These are phyloP conservation scores for Drosophila punjabiensis DNA, from an alignment of 1,140 invertebrate species.

Conservation along the genomic window DNA sequence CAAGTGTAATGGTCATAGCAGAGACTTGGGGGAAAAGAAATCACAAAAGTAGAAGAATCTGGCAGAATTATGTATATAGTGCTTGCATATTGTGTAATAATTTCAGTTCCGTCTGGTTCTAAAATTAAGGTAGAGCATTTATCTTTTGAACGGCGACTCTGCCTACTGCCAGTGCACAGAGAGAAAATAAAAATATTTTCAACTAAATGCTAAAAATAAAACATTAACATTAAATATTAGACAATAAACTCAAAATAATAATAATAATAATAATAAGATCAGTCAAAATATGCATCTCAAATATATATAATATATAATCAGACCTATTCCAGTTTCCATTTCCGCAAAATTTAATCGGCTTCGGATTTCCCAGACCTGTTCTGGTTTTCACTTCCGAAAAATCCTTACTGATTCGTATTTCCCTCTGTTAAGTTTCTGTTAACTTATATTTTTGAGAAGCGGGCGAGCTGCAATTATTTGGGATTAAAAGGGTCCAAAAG, in stretches of 20 bases:
- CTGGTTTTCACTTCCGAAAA: too few species aligned
- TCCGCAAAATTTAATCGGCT: too few species aligned
- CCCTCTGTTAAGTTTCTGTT: too few species aligned
- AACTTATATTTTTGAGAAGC: too few species aligned
- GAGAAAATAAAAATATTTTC: neutral
- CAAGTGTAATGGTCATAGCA: constrained; percentile 29
- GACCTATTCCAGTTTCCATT: too few species aligned
- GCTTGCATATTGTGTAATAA: constrained; percentile 70
- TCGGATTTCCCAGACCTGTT: too few species aligned
- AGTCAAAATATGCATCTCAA: too few species aligned
- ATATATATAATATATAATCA: too few species aligned
- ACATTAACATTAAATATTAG: neutral
- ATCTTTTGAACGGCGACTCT: constrained; percentile 1
- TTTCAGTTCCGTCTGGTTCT: constrained; percentile 60
- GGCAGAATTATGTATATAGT: constrained; percentile 47
- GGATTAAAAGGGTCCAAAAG: too few species aligned
- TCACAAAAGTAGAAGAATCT: constrained; percentile 2
- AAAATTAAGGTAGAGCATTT: constrained; percentile 57
- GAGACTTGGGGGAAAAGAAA: constrained; percentile 18
- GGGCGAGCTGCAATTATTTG: too few species aligned
- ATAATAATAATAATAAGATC: too few species aligned
- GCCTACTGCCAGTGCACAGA: constrained; percentile 18
- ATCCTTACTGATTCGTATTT: too few species aligned
- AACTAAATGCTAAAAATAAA: neutral
- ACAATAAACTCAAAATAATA: neutral